Evolutionary conservation across 35 echinoderm and acorn worm genomes (phyloP), one percentile per base, ranked within the genome.

Genomic region (Lytechinus variegatus): DNA sequence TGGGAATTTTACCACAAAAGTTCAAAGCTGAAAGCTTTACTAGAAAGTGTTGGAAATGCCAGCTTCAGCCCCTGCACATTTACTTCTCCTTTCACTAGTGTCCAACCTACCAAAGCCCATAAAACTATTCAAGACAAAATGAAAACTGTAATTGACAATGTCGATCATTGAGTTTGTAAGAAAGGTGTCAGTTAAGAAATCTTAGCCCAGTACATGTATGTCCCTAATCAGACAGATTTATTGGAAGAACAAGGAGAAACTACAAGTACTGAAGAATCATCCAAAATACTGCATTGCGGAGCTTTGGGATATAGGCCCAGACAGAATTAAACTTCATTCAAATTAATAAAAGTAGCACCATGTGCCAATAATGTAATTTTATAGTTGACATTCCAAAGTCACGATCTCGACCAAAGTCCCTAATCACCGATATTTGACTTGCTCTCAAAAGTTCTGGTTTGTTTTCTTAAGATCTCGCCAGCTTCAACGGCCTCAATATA

Each of bases 321-420:
- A 79, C n/a, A n/a, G 66, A 79, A 79, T 79, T 79, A 7, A 24
- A 79, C 19, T 24, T 24, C 66, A 79, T 79, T 79, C n/a, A 79
- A 24, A 79, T 24, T 44, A 44, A 4, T 79, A 19, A 71, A 24
- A 79, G 5, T 3, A 19, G 4, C 66, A 79, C 66, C 66, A 79
- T 79, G 66, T 79, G 66, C 66, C 66, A 79, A 79, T 79, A 44
- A 90, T 52, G 88, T 52, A 54, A 54, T 90, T 90, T 54, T 90
- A 54, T 90, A 44, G 12, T n/a, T 90, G 88, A 90, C 88, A 90
- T 54, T 90, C 29, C 52, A 90, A 90, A 90, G 88, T 90, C 52
- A 52, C 28, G 52, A 90, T 90, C 88, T 33, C 16, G 88, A 90
- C 88, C 88, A 90, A 90, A 90, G 88, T 90, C 88, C 88, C 52